phyloP scores from a whole-genome alignment of 2,888 invertebrate genomes.

The Gastracanthus pulcherrimus region DNA sequence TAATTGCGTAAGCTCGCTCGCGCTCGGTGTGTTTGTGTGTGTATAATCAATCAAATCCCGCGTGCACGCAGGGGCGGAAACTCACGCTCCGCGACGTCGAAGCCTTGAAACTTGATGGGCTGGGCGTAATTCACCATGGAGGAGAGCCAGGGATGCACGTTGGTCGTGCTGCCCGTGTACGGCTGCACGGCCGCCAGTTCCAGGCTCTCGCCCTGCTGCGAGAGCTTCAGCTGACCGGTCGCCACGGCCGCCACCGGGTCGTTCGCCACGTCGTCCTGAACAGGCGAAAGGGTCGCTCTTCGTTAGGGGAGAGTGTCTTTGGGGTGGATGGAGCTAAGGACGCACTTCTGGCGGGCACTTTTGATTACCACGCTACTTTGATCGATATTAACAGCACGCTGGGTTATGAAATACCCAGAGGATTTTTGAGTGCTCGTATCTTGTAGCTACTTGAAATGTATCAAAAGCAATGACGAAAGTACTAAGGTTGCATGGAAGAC shows the following conservation, averaged over 20 bases:
- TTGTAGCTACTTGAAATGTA: no score
- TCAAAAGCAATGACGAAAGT: no score
- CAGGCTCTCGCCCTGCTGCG: constrained; percentile 76
- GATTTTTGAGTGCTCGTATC: no score
- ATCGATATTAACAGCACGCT: no score
- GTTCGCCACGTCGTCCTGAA: constrained; percentile 68
- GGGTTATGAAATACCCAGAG: no score
- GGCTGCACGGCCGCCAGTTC: constrained; percentile 83
- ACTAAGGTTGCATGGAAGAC: no score
- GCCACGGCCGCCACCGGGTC: constrained; percentile 73
- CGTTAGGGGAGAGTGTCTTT: no score
- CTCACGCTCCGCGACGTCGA: constrained; percentile 97
- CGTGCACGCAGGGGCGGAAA: no score
- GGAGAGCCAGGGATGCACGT: constrained; percentile 99
- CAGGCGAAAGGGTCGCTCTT: neutral
- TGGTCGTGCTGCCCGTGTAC: constrained; percentile 98
- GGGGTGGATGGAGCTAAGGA: no score
- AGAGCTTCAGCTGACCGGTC: constrained; percentile 70
- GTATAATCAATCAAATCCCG: constrained; percentile 3
- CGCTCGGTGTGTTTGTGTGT: neutral
- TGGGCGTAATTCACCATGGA: constrained; percentile 99
- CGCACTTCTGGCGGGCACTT: no score
- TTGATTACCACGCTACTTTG: no score
- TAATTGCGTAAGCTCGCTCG: neutral
- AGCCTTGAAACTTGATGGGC: constrained; percentile 99